Evolutionary conservation across 2,888 invertebrate genomes (phyloP).

Genomic region (Timema podura): DNA sequence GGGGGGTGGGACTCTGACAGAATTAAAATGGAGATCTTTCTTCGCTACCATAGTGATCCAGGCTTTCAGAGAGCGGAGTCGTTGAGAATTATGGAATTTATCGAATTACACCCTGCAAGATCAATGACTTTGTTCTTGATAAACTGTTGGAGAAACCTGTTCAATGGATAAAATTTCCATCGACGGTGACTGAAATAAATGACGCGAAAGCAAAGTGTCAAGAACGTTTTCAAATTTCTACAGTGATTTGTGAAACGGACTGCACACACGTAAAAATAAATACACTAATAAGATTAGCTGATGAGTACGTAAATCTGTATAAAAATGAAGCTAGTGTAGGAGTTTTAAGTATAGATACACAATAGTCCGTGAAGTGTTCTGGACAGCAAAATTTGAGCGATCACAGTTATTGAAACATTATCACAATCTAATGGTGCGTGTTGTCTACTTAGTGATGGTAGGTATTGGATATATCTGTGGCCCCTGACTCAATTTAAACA

Average conservation of each 20-base stretch:
- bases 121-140: too few species aligned
- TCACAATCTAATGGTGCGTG: neutral
- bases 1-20: neutral
- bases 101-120: neutral
- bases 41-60: neutral
- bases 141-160: too few species aligned
- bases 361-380: slow-evolving; percentile 3
- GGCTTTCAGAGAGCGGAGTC: neutral
- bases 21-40: neutral
- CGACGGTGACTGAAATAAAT: too few species aligned
- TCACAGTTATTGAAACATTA: neutral
- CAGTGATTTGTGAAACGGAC: neutral
- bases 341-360: neutral
- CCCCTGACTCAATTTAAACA: neutral
- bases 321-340: neutral
- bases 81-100: neutral
- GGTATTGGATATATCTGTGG: neutral
- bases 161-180: too few species aligned
- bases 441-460: neutral
- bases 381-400: neutral
- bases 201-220: neutral
- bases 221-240: neutral
- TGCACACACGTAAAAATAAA: neutral
- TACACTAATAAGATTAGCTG: neutral
- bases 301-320: slow-evolving; percentile 4